phyloP scores from a whole-genome alignment of 2,113 vertebrate species.

The Lanius collurio region DNA sequence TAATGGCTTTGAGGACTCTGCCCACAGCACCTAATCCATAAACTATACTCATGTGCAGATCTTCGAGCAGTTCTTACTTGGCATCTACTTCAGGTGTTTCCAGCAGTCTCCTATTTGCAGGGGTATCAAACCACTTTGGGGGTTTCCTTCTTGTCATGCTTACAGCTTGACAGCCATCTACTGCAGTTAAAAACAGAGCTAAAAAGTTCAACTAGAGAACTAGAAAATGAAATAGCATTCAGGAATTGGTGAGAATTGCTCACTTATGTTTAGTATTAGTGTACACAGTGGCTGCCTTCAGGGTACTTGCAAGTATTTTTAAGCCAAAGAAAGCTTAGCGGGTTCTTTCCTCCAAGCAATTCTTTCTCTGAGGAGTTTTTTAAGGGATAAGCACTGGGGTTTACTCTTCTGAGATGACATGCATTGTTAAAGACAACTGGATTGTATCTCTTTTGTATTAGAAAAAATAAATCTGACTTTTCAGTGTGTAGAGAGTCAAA shows the following conservation, averaged over 20 bases:
- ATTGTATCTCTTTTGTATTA: background rate
- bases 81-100: background rate
- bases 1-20: background rate
- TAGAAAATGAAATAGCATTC: background rate
- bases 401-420: background rate
- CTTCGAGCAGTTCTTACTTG: background rate
- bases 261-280: background rate
- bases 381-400: background rate
- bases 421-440: background rate
- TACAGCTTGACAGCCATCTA: background rate
- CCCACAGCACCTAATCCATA: background rate
- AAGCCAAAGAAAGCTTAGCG: background rate
- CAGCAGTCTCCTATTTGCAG: background rate
- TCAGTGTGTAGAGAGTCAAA: background rate
- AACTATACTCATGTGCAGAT: background rate
- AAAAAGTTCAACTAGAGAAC: background rate
- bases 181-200: background rate
- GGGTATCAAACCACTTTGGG: background rate
- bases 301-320: background rate
- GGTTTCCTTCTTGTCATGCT: background rate
- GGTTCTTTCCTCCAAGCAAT: background rate
- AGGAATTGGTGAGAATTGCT: background rate
- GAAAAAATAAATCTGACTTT: background rate
- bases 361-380: background rate
- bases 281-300: background rate